Evolutionary conservation across 2,888 invertebrate species (phyloP).

Genomic region (Mystacides longicornis): DNA sequence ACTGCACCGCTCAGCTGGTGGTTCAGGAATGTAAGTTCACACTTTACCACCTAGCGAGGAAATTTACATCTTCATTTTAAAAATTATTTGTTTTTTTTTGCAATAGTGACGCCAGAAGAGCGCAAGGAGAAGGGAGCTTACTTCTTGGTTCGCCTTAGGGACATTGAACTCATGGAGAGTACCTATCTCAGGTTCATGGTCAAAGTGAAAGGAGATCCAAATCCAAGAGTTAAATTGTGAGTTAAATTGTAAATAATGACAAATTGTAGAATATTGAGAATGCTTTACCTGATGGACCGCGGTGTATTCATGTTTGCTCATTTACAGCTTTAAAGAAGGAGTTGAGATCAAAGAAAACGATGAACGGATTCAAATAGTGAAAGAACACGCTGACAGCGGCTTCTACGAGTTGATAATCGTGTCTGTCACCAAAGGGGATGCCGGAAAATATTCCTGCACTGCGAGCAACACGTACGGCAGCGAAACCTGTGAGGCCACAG

Average conservation of each 20-base stretch:
- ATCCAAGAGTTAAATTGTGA: slow-evolving; percentile 87
- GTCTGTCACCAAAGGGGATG: slow-evolving; percentile 70
- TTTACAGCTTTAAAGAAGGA: slow-evolving; percentile 72
- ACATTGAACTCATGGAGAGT: slow-evolving; percentile 79
- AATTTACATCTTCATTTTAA: background rate
- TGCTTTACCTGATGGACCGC: too few species aligned
- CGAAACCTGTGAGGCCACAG: slow-evolving; percentile 63
- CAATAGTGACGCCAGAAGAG: slow-evolving; percentile 68
- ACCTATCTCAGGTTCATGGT: slow-evolving; percentile 85
- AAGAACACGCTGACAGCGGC: slow-evolving; percentile 70
- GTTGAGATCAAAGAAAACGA: slow-evolving; percentile 60
- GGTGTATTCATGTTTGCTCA: background rate
- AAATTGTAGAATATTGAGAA: too few species aligned
- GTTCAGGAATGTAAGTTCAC: slow-evolving; percentile 73
- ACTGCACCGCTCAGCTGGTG: slow-evolving; percentile 80
- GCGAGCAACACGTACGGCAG: slow-evolving; percentile 79
- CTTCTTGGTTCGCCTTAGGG: slow-evolving; percentile 77
- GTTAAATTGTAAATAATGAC: slow-evolving; percentile 35
- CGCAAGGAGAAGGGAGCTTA: slow-evolving; percentile 65
- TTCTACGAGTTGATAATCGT: slow-evolving; percentile 84
- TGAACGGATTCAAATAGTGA: slow-evolving; percentile 61
- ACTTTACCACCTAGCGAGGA: background rate
- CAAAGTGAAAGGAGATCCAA: slow-evolving; percentile 80
- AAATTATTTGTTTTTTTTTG: background rate
- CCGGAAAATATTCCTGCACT: slow-evolving; percentile 76